These are phyloP conservation scores for Sanderia malayensis DNA, from an alignment of 30 jellyfish, hydroid and myxozoan genomes.

Conservation along the genomic window DNA sequence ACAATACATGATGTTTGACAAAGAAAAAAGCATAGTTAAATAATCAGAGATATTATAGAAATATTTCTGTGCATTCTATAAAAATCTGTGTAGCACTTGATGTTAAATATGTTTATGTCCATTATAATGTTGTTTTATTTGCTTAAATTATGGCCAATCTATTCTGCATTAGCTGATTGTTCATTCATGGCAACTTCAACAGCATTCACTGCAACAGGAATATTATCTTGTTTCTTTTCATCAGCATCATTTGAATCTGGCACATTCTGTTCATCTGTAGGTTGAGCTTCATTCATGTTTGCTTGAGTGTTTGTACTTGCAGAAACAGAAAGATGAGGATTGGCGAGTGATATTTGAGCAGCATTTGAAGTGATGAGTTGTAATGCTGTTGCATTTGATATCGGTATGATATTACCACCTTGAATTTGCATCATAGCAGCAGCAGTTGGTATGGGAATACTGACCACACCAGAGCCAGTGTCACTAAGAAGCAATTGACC, in stretches of 20 bases:
- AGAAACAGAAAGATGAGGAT: slow-evolving; percentile 35
- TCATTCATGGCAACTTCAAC: slow-evolving; percentile 55
- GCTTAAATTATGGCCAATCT: too few species aligned
- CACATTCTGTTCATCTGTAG: neutral
- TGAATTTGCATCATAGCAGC: slow-evolving; percentile 99
- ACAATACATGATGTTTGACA: too few species aligned
- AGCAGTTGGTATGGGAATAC: slow-evolving; percentile 95
- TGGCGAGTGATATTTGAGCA: slow-evolving; percentile 50
- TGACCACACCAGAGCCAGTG: slow-evolving; percentile 85
- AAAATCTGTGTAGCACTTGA: too few species aligned
- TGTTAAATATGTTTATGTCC: too few species aligned
- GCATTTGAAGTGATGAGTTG: slow-evolving; percentile 70
- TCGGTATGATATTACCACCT: slow-evolving; percentile 83
- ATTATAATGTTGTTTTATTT: too few species aligned
- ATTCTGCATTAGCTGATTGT: neutral
- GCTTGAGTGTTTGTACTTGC: slow-evolving; percentile 45
- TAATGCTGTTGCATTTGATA: slow-evolving; percentile 66
- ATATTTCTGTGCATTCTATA: too few species aligned
- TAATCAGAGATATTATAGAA: too few species aligned
- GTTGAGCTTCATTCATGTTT: neutral
- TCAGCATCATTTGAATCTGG: neutral
- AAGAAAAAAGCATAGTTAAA: too few species aligned
- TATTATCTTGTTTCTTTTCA: slow-evolving; percentile 27
- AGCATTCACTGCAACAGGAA: slow-evolving; percentile 72
- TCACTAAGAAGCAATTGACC: slow-evolving; percentile 90